Percentiles rank a stretch among this genome's conserved stretches.
Evolutionary conservation across 2,888 invertebrate species (phyloP).

Genomic region (Oligia strigilis): DNA sequence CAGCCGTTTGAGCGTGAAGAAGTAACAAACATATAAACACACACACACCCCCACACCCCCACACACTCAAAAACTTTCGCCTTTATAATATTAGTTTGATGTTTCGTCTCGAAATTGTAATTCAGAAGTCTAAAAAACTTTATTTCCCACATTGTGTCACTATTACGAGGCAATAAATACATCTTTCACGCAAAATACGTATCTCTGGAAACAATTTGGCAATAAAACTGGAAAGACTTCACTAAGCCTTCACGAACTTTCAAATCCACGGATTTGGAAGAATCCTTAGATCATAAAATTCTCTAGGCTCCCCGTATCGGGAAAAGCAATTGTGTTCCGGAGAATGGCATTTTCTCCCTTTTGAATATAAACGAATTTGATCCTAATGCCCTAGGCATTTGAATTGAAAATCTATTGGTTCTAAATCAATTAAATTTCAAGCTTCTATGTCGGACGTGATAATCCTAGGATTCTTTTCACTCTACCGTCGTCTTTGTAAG

Average conservation of each 20-base stretch:
- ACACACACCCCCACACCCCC: too few relatives aligned
- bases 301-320: conserved; percentile 52
- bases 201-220: conserved; percentile 41
- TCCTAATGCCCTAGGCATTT: conserved; percentile 56
- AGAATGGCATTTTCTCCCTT: conserved; percentile 49
- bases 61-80: too few relatives aligned
- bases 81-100: too few relatives aligned
- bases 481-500: conserved; percentile 37
- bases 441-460: conserved; percentile 51
- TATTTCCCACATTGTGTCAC: neutral
- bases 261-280: conserved; percentile 51
- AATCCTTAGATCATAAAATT: conserved; percentile 60
- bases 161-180: conserved; percentile 18
- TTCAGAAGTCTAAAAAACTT: neutral
- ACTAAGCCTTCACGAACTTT: conserved; percentile 52
- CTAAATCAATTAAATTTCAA: conserved; percentile 65
- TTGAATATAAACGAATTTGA: conserved; percentile 67
- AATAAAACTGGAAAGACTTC: conserved; percentile 48
- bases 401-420: conserved; percentile 60
- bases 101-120: too few relatives aligned
- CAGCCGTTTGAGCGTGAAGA: too few relatives aligned
- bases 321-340: conserved; percentile 59
- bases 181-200: neutral
- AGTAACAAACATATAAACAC: too few relatives aligned
- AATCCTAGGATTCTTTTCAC: conserved; percentile 55